Conservation (phyloP, 2,113 vertebrate genomes). For the Apeltes quadracus region DNA sequence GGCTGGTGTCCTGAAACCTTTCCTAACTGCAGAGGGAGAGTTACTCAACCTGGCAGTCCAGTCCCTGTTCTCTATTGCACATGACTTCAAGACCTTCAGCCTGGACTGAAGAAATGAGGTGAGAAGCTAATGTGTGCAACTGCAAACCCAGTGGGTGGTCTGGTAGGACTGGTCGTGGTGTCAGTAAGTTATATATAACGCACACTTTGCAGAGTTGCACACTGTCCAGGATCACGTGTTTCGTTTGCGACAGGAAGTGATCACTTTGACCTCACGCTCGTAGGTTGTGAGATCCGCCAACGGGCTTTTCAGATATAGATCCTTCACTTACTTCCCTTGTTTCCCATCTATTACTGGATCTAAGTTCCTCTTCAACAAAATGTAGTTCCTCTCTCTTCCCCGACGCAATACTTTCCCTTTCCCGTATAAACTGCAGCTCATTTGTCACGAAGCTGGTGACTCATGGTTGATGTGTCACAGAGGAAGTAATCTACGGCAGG, state of each 20-base stretch:
- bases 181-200: background rate
- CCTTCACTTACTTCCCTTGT: background rate
- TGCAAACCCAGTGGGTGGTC: background rate
- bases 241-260: background rate
- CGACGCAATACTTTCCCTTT: background rate
- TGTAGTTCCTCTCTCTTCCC: background rate
- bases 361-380: constrained; percentile 10
- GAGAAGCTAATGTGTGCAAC: background rate
- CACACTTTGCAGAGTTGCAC: background rate
- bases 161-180: background rate
- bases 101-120: constrained; percentile 23
- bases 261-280: constrained; percentile 18
- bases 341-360: background rate
- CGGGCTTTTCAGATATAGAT: background rate
- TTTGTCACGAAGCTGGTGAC: background rate
- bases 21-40: background rate
- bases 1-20: background rate
- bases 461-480: background rate
- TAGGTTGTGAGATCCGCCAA: background rate
- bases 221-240: background rate
- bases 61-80: background rate
- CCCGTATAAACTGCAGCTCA: background rate
- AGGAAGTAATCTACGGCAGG: background rate
- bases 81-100: background rate
- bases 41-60: background rate